Percentiles rank a stretch among this genome's conserved stretches.
These are phyloP conservation scores for Simalia tracyae DNA, from an alignment of 2,797 vertebrate genomes.

Conservation along the genomic window DNA sequence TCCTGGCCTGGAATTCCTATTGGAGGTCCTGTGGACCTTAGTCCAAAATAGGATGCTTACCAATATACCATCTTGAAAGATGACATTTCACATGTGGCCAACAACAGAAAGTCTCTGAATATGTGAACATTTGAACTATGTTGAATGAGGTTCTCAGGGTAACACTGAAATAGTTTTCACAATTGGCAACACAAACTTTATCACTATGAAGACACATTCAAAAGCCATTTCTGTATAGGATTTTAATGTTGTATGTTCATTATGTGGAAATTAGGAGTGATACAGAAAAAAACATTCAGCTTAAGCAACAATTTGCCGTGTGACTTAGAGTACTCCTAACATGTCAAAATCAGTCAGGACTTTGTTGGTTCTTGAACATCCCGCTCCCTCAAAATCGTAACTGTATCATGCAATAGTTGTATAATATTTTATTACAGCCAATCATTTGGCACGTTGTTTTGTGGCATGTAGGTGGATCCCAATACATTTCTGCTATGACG, in stretches of 20 bases:
- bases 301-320: background rate
- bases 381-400: background rate
- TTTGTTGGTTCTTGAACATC: background rate
- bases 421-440: background rate
- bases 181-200: background rate
- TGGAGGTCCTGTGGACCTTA: background rate
- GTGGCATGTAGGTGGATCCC: background rate
- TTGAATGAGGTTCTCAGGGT: background rate
- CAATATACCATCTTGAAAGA: background rate
- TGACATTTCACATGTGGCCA: background rate
- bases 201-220: background rate
- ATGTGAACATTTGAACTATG: background rate
- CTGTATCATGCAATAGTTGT: background rate
- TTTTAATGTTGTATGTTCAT: background rate
- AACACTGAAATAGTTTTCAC: background rate
- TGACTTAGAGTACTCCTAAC: background rate
- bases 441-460: background rate
- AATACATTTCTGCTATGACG: background rate
- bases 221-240: background rate
- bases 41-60: background rate
- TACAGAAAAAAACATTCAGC: background rate
- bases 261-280: background rate
- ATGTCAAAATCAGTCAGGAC: background rate
- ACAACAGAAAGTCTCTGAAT: background rate
- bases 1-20: background rate